These are phyloP conservation scores for Forbesichthys agassizii DNA, from an alignment of 2,113 vertebrate genomes.

Conservation along the genomic window DNA sequence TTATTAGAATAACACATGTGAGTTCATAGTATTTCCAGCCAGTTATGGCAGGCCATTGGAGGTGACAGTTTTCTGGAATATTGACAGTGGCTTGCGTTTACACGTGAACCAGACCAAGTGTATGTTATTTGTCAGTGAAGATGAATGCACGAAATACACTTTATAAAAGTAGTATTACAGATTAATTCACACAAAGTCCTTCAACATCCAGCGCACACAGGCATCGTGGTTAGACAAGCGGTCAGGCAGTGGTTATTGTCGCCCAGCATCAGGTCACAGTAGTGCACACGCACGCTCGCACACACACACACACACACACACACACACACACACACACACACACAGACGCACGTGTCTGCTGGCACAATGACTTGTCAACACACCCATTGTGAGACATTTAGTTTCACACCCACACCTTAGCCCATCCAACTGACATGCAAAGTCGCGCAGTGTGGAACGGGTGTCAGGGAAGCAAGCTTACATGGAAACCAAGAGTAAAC, in stretches of 20 bases:
- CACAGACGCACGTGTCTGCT: constrained; percentile 28
- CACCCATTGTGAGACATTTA: constrained; percentile 1
- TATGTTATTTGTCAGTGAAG: too few relatives aligned
- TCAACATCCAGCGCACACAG: constrained; percentile 18
- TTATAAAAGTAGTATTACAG: not conserved
- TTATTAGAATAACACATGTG: not conserved
- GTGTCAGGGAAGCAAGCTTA: constrained; percentile 18
- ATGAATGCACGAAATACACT: too few relatives aligned
- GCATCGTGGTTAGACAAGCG: constrained; percentile 40
- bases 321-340: constrained; percentile 10
- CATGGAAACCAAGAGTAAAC: constrained; percentile 1
- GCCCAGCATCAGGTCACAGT: constrained; percentile 33
- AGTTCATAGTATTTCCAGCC: too few relatives aligned
- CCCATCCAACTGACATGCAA: not conserved
- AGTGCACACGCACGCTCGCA: not conserved
- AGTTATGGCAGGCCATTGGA: too few relatives aligned
- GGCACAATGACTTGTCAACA: constrained; percentile 24
- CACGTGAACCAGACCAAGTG: too few relatives aligned
- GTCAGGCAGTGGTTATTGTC: constrained; percentile 35
- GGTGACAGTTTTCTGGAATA: too few relatives aligned
- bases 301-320: constrained; percentile 23
- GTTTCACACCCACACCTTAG: not conserved
- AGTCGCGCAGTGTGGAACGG: constrained; percentile 15
- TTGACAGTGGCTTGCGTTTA: too few relatives aligned
- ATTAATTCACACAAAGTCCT: constrained; percentile 6